Conservation (phyloP, 2,888 invertebrate species). For the Euplexia lucipara region DNA sequence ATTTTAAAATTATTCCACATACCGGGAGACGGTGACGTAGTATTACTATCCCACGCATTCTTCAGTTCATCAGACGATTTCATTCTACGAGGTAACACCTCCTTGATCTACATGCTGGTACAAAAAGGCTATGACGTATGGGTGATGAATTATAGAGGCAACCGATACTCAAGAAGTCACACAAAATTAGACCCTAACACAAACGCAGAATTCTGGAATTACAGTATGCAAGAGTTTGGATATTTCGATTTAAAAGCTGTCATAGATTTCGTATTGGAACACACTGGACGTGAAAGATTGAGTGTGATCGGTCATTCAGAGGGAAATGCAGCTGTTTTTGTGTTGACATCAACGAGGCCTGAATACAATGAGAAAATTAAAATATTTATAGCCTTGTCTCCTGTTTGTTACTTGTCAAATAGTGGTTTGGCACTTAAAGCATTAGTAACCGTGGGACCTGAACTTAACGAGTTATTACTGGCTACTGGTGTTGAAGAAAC, state of each 20-base stretch:
- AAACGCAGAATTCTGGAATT: constrained; percentile 42
- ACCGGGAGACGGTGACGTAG: constrained; percentile 22
- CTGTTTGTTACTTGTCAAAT: constrained; percentile 27
- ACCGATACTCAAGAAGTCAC: constrained; percentile 46
- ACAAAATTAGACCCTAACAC: constrained; percentile 33
- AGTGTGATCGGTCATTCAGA: constrained; percentile 43
- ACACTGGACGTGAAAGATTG: constrained; percentile 22
- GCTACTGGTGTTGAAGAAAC: constrained; percentile 20
- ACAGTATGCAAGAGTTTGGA: constrained; percentile 47
- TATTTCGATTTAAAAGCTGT: constrained; percentile 37
- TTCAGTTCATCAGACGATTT: constrained; percentile 31
- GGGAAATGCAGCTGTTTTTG: constrained; percentile 30
- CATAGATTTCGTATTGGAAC: constrained; percentile 36
- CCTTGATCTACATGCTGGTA: constrained; percentile 24
- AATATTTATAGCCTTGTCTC: constrained; percentile 35
- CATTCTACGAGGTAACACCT: constrained; percentile 33
- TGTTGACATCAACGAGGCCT: constrained; percentile 34
- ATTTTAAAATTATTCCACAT: constrained; percentile 41
- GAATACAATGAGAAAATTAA: constrained; percentile 47
- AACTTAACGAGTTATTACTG: constrained; percentile 4
- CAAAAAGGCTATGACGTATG: constrained; percentile 44
- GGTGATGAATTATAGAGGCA: constrained; percentile 49
- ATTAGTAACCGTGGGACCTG: constrained; percentile 6
- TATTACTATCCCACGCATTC: constrained; percentile 17
- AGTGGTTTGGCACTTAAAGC: constrained; percentile 8